These are phyloP conservation scores for Nymphalis polychloros DNA, from an alignment of 2,888 invertebrate genomes.

Conservation along the genomic window DNA sequence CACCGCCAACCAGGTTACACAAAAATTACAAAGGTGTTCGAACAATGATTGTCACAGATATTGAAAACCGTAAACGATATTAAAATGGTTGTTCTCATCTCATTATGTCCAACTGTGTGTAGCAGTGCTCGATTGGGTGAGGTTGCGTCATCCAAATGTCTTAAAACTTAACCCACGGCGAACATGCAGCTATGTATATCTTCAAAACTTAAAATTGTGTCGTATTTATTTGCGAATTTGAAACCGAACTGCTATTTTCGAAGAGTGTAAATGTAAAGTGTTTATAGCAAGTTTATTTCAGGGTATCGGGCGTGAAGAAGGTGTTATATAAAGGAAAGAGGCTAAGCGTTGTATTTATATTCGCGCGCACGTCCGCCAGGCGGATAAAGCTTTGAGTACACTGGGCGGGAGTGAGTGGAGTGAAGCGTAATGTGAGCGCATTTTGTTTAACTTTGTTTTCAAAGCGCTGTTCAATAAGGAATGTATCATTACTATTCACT, in stretches of 20 bases:
- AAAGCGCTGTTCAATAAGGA: not conserved
- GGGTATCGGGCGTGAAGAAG: constrained; percentile 19
- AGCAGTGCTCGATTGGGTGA: too few species aligned
- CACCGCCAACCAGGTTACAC: not conserved
- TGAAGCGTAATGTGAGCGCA: not conserved
- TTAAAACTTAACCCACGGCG: too few species aligned
- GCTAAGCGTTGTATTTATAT: constrained; percentile 35
- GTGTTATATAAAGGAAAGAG: constrained; percentile 18
- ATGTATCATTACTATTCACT: not conserved
- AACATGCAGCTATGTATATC: too few species aligned
- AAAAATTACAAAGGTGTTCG: not conserved
- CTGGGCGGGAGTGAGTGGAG: constrained; percentile 5
- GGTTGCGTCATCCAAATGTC: too few species aligned
- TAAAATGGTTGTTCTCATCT: not conserved
- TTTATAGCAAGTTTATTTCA: constrained; percentile 13
- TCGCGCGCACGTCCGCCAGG: constrained; percentile 29
- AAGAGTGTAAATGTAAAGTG: constrained; percentile 11
- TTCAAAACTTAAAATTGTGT: too few species aligned
- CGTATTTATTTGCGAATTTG: too few species aligned
- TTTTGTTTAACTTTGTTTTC: not conserved
- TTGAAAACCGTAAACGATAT: not conserved
- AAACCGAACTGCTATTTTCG: too few species aligned
- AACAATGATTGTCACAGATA: not conserved
- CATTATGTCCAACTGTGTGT: too few species aligned
- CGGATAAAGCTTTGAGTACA: constrained; percentile 13